A percentile compares a stretch with the other conserved stretches of the same genome.
These are phyloP conservation scores for Cichladusa arquata DNA, from an alignment of 2,113 vertebrate genomes.

Conservation along the genomic window DNA sequence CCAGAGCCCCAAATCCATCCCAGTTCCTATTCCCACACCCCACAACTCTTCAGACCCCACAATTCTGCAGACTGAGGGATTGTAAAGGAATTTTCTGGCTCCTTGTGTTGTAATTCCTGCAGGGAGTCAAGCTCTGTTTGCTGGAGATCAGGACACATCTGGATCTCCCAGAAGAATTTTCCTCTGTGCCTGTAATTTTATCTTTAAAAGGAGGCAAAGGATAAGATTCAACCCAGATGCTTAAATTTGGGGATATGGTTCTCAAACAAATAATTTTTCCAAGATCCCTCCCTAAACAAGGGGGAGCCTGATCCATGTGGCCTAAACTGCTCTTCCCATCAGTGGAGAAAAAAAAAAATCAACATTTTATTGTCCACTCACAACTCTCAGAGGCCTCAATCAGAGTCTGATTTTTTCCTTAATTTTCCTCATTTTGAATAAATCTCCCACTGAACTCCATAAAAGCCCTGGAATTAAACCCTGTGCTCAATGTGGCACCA, in stretches of 20 bases:
- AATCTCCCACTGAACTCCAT: not conserved
- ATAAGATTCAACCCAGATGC: not conserved
- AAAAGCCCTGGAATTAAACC: not conserved
- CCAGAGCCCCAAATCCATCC: not conserved
- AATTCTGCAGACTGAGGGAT: not conserved
- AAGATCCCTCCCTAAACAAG: not conserved
- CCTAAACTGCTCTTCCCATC: not conserved
- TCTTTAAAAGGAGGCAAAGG: not conserved
- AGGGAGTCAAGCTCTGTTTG: not conserved
- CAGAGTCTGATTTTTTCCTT: not conserved
- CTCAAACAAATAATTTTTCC: not conserved
- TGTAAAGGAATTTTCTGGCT: constrained; percentile 16
- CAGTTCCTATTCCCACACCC: not conserved
- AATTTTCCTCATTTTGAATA: not conserved
- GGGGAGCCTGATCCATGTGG: not conserved
- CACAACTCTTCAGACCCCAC: not conserved
- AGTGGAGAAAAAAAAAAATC: not conserved
- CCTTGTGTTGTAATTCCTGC: not conserved
- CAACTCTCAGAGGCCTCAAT: not conserved
- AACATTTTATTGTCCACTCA: not conserved
- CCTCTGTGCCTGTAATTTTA: not conserved
- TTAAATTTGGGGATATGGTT: not conserved
- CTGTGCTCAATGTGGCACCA: not conserved
- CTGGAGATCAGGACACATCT: not conserved
- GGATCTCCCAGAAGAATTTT: not conserved